These are phyloP conservation scores for Anguilla marmorata DNA, from an alignment of 2,797 vertebrate species.

Conservation along the genomic window DNA sequence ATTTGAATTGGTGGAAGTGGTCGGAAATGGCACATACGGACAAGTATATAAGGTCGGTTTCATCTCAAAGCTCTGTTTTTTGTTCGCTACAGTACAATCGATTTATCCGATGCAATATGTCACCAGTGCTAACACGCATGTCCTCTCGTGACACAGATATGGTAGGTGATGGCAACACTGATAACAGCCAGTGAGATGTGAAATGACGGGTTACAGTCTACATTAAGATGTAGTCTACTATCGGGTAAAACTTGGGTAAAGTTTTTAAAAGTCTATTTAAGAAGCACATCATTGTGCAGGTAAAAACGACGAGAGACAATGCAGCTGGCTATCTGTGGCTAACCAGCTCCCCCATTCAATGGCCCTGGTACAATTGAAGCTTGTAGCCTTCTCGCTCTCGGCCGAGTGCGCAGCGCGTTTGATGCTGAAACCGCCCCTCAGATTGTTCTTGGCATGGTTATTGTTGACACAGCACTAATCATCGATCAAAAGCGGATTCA, in stretches of 20 bases:
- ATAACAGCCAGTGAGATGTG: constrained; percentile 39
- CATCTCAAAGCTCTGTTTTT: constrained; percentile 1
- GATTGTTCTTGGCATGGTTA: neutral
- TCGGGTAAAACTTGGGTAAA: neutral
- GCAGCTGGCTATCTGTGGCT: constrained; percentile 10
- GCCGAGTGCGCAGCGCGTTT: neutral
- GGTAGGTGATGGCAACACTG: constrained; percentile 36
- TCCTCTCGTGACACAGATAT: constrained; percentile 35
- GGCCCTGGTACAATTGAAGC: neutral
- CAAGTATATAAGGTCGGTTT: constrained; percentile 98
- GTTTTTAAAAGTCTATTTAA: neutral
- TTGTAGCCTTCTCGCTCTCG: neutral
- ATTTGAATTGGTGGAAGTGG: constrained; percentile 97
- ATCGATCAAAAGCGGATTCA: neutral
- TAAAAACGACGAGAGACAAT: neutral
- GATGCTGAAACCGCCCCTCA: neutral
- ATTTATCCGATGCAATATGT: neutral
- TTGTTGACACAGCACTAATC: neutral
- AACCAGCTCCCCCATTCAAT: constrained; percentile 1
- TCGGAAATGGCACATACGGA: constrained; percentile 98
- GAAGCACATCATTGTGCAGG: neutral
- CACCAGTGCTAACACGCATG: constrained; percentile 56
- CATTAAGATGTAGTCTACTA: neutral
- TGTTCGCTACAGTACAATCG: neutral
- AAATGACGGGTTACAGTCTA: constrained; percentile 49